These are phyloP conservation scores for Gouania willdenowi DNA, from an alignment of 2,797 vertebrate species.

Conservation along the genomic window DNA sequence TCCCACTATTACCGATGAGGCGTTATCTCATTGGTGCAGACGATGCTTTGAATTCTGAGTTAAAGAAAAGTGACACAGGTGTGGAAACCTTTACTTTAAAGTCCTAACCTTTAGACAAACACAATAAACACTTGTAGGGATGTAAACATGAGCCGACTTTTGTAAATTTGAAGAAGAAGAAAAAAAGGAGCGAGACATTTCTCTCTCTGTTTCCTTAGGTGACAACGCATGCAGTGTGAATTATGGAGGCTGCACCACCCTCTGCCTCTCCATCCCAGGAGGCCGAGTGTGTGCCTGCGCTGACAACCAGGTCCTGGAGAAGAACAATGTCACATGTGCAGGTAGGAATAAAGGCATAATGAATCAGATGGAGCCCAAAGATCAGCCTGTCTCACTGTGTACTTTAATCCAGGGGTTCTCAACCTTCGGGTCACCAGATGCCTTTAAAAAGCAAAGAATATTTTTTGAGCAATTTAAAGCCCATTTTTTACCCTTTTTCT, in stretches of 20 bases:
- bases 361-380: conserved; percentile 46
- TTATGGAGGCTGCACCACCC: conserved; percentile 92
- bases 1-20: conserved; percentile 60
- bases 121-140: conserved; percentile 13
- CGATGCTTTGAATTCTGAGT: conserved; percentile 49
- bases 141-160: no score
- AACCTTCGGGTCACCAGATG: no score
- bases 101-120: no score
- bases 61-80: conserved; percentile 71
- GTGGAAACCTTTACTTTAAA: conserved; percentile 60
- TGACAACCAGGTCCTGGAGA: conserved; percentile 93
- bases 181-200: conserved; percentile 51
- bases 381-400: conserved; percentile 21
- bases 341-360: conserved; percentile 81
- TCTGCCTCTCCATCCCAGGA: conserved; percentile 93
- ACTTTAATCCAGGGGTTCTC: conserved; percentile 23
- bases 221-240: conserved; percentile 93
- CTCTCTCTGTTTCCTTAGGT: conserved; percentile 78
- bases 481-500: no score
- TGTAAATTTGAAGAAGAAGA: no score
- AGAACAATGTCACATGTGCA: conserved; percentile 90
- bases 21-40: conserved; percentile 69
- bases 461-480: no score
- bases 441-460: no score
- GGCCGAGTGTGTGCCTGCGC: conserved; percentile 95